Conservation (phyloP, 1,140 invertebrate genomes). For the Mesaphorura yosii region DNA sequence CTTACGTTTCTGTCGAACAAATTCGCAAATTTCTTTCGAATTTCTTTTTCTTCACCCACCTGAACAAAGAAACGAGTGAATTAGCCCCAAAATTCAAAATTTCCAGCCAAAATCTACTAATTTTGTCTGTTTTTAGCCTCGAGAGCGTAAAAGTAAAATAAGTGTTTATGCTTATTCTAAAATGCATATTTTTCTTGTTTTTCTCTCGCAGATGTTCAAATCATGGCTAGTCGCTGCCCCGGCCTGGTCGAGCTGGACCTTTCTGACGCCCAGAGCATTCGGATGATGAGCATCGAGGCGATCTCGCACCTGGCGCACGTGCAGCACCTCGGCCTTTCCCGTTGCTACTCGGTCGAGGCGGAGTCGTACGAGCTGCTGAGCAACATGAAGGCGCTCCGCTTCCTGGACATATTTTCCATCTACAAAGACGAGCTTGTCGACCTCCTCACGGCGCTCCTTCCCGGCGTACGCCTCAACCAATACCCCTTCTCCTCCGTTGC, state of each 20-base stretch:
- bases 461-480: not conserved
- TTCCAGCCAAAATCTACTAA: too few species aligned
- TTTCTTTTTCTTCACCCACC: not conserved
- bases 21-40: too few species aligned
- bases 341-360: not conserved
- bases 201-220: slow-evolving; percentile 8
- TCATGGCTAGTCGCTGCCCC: not conserved
- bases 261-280: slow-evolving; percentile 21
- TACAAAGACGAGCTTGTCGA: not conserved
- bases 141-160: too few species aligned
- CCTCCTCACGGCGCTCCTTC: not conserved
- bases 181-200: not conserved
- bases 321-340: not conserved
- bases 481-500: slow-evolving; percentile 58
- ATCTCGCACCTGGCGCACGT: slow-evolving; percentile 44
- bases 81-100: not conserved
- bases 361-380: not conserved
- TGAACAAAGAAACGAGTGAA: not conserved
- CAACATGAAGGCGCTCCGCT: not conserved
- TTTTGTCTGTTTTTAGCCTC: too few species aligned
- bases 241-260: slow-evolving; percentile 19
- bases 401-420: not conserved
- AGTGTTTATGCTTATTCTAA: too few species aligned
- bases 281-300: slow-evolving; percentile 44
- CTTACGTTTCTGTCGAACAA: too few species aligned